These are phyloP conservation scores for Taxidea taxus DNA, from an alignment of 2,113 vertebrate species.

Conservation along the genomic window DNA sequence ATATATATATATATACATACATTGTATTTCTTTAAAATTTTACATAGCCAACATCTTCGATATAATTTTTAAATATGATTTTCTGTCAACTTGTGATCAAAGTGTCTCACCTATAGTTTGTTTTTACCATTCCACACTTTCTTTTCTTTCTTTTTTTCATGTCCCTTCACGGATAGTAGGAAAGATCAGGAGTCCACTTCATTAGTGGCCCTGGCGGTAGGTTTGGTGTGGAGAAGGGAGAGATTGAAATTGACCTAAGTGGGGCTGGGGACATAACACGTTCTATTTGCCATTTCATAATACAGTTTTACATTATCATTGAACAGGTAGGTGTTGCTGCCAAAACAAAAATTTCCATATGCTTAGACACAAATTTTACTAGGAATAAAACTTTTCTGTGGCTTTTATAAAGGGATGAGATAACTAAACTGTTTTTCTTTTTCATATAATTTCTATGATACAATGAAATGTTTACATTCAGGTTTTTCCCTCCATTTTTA, in stretches of 20 bases:
- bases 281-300: background rate
- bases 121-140: background rate
- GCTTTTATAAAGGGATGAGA: background rate
- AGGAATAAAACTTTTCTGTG: background rate
- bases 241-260: background rate
- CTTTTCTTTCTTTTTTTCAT: background rate
- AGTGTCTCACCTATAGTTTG: background rate
- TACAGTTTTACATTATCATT: background rate
- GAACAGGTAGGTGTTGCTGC: background rate
- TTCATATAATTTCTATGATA: background rate
- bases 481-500: constrained; percentile 27
- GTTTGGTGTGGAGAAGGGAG: background rate
- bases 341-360: background rate
- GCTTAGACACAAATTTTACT: background rate
- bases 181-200: background rate
- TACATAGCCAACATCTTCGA: background rate
- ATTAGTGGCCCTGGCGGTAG: background rate
- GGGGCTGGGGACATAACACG: background rate
- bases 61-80: background rate
- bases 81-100: background rate
- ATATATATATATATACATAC: too few relatives aligned
- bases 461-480: background rate
- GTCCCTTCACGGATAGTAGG: background rate
- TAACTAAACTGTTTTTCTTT: constrained; percentile 17
- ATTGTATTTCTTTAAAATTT: background rate